phyloP scores from a whole-genome alignment of 2,797 vertebrate species.

The Euphonia xanthogaster region DNA sequence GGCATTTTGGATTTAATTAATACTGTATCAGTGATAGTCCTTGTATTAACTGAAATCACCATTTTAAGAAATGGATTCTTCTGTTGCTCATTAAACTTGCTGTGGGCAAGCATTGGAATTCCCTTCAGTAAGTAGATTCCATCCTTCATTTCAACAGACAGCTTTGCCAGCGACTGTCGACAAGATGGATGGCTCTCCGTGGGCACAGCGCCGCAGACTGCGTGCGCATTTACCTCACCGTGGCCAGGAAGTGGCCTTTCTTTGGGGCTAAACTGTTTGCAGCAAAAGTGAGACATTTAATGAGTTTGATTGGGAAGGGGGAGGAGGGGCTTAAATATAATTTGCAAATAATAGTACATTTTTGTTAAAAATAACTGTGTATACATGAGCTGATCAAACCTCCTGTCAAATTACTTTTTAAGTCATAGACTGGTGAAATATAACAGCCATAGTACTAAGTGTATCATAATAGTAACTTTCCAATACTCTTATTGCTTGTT shows the following conservation, averaged over 20 bases:
- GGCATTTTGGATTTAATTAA: neutral
- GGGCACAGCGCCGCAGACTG: slow-evolving; percentile 88
- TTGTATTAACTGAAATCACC: neutral
- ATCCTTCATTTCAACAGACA: slow-evolving; percentile 76
- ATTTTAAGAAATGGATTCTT: neutral
- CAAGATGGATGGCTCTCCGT: slow-evolving; percentile 91
- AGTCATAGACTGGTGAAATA: neutral
- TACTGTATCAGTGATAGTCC: neutral
- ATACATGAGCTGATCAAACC: neutral
- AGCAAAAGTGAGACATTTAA: slow-evolving; percentile 82
- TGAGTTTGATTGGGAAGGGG: neutral
- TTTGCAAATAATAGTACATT: neutral
- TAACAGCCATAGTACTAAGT: neutral
- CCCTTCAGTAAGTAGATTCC: slow-evolving; percentile 14
- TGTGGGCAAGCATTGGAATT: slow-evolving; percentile 1
- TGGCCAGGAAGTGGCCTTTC: slow-evolving; percentile 94
- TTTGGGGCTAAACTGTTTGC: slow-evolving; percentile 93
- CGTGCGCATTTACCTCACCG: slow-evolving; percentile 92
- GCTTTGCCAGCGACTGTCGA: slow-evolving; percentile 88
- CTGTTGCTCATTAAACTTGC: neutral
- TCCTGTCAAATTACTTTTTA: neutral
- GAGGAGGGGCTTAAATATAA: neutral
- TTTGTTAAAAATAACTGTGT: neutral
- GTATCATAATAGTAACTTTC: neutral
- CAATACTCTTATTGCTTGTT: neutral